Evolutionary conservation across 2,888 invertebrate genomes (phyloP).

Genomic region (Phaedon cochleariae): DNA sequence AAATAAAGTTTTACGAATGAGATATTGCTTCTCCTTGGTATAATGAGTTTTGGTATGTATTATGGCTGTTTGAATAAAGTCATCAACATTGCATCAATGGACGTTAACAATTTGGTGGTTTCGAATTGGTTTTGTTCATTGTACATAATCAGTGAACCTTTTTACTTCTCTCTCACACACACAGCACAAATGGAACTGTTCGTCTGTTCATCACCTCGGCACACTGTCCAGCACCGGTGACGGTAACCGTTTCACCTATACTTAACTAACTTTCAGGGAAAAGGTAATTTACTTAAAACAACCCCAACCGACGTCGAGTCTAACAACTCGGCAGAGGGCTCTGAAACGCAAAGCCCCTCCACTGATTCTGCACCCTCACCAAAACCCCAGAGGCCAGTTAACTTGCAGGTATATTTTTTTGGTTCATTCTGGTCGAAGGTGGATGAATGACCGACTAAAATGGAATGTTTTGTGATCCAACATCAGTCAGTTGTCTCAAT

Average conservation of each 20-base stretch:
- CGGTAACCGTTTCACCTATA: slow-evolving; percentile 38
- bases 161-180: not conserved
- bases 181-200: not conserved
- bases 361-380: slow-evolving; percentile 54
- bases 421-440: slow-evolving; percentile 28
- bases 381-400: slow-evolving; percentile 69
- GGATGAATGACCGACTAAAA: slow-evolving; percentile 7
- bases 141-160: no score
- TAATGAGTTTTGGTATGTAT: no score
- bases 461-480: no score
- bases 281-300: slow-evolving; percentile 62
- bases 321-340: slow-evolving; percentile 53
- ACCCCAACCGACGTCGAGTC: slow-evolving; percentile 49
- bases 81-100: no score
- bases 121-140: not conserved
- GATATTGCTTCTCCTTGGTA: no score
- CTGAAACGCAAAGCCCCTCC: slow-evolving; percentile 56
- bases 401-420: slow-evolving; percentile 65
- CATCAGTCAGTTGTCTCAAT: no score
- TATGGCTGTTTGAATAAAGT: no score
- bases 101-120: not conserved
- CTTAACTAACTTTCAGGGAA: slow-evolving; percentile 62
- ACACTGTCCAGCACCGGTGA: slow-evolving; percentile 37
- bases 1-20: no score
- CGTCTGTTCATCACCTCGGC: not conserved